Base-by-base conservation (phyloP, 2,888 invertebrate genomes). In the Drosophila atroscutellata region DNA sequence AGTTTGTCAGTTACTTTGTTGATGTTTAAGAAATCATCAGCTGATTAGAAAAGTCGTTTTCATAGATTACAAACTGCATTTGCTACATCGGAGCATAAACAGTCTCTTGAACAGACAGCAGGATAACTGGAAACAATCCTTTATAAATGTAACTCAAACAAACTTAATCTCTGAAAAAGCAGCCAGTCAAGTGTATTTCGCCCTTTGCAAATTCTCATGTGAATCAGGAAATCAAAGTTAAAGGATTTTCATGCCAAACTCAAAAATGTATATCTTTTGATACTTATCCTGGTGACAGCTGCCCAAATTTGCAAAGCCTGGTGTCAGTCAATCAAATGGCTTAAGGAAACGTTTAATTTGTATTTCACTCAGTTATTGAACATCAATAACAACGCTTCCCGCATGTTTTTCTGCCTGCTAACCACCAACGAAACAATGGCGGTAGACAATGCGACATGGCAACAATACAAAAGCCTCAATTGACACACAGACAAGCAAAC, bases 311-410 rank as follows among this genome's bases (percentile, higher is more conserved):
- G 47, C 39, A 24, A 55, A 66, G 76, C 74, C 76, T 76, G 78
- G 66, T 75, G 85, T 70, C 83, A 73, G 67, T 84, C 84, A 85
- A 85, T 87, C 87, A 87, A 85, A 78, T 54, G 56, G 61, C 68
- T 65, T 67, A 72, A 72, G 81, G 76, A 70, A 83, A 69, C 85
- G 61, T 87, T 87, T 87, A 81, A 85, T 79, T 87, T 87, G 79
- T 72, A 76, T 87, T 62, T 72, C 63, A 74, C 73, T 59, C 80
- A 59, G 58, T 73, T 72, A 75, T 70, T 61, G 55, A 24, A 36
- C 26, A 30, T 42, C 39, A 49, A 45, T 32, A 18, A 39, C n/a
- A 45, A 36, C 51, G 30, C 51, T 50, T 55, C 56, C 54, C 59
- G 54, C 62, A 8, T 54, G 45, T 55, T 11, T 50, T 28, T n/a